Conservation (phyloP, 2,797 vertebrate species). For the Jordanella pulchra region DNA sequence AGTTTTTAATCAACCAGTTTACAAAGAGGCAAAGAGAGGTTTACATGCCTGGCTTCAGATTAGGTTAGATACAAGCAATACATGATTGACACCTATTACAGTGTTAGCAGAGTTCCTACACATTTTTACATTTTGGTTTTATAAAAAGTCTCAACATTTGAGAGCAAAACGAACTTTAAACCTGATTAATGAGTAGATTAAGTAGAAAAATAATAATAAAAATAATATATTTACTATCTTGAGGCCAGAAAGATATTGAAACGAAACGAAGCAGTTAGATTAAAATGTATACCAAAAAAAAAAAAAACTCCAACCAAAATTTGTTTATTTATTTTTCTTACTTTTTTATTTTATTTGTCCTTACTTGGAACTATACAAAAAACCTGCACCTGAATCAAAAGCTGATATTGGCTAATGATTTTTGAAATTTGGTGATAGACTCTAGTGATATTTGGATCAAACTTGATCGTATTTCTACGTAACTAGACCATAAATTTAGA, state of each 20-base stretch:
- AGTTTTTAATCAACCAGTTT: constrained; percentile 27
- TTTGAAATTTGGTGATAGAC: too few relatives aligned
- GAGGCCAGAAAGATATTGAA: background rate
- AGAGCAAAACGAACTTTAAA: background rate
- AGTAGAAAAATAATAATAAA: too few relatives aligned
- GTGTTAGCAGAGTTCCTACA: background rate
- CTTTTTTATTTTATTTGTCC: too few relatives aligned
- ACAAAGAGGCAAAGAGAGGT: constrained; percentile 9
- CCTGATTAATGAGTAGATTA: background rate
- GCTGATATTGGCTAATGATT: background rate
- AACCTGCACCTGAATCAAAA: background rate
- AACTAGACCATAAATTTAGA: too few relatives aligned
- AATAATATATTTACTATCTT: background rate
- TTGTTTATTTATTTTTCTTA: too few relatives aligned
- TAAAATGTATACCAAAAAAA: background rate
- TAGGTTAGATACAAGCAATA: constrained; percentile 29
- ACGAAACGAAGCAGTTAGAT: background rate
- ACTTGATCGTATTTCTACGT: too few relatives aligned
- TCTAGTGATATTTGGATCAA: too few relatives aligned
- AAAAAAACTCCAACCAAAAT: too few relatives aligned
- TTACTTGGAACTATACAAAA: background rate
- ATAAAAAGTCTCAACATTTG: background rate
- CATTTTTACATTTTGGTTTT: background rate
- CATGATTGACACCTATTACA: background rate
- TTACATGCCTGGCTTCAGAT: constrained; percentile 12